These are phyloP conservation scores for Uria lomvia DNA, from an alignment of 2,113 vertebrate species.

Conservation along the genomic window DNA sequence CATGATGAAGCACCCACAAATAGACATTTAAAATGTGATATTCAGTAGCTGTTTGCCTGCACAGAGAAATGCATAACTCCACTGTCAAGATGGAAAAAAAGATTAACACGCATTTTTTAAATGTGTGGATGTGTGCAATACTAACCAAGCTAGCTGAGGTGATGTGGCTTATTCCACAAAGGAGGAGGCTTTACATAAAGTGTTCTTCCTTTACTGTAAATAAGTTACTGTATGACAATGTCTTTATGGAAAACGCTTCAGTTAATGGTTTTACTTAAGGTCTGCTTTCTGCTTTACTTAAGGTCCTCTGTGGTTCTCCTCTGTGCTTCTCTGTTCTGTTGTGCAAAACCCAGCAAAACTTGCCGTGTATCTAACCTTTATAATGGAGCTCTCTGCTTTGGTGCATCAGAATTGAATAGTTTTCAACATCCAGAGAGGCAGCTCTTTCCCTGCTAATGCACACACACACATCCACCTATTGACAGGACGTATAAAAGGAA, in stretches of 20 bases:
- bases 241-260: neutral
- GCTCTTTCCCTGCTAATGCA: neutral
- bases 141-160: neutral
- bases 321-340: neutral
- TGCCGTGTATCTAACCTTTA: accelerated
- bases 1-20: neutral
- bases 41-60: neutral
- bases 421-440: neutral
- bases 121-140: neutral
- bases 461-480: neutral
- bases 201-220: neutral
- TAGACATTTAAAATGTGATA: neutral
- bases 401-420: neutral
- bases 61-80: neutral
- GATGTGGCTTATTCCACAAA: neutral
- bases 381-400: neutral
- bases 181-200: neutral
- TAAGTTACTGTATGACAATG: neutral
- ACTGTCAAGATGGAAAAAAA: neutral
- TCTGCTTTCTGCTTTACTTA: neutral
- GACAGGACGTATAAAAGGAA: neutral
- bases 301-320: neutral
- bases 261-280: neutral
- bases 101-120: neutral
- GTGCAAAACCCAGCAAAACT: neutral